Base-by-base conservation (phyloP, 2,888 invertebrate species). In the Amaurobius ferox region DNA sequence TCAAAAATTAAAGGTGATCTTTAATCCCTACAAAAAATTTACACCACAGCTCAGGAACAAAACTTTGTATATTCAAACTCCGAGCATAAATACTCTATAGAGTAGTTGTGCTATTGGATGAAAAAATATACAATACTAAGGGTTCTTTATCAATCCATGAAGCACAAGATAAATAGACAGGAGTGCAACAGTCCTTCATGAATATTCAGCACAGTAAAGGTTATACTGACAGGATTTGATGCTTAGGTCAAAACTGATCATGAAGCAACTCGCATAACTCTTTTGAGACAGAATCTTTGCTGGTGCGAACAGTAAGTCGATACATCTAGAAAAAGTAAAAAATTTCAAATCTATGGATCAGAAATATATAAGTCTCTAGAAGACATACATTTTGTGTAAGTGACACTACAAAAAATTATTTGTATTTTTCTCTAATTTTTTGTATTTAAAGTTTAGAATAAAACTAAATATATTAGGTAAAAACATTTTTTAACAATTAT, bases 281-380 rank as follows among this genome's bases (percentile, higher is more conserved):
- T 91, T 95, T 94, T 86, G 99, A 97, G 89, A 98, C 97, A 88
- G 95, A 93, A 92, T 98, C 98, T 93, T 98, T 98, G 93, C 98
- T 99, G 90, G 98, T 97, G 91, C 99, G 95, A 89, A 99, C 95
- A 86, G 99, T 99, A 91, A 99, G 94, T 91, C 99, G 96, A 93
- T 96, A 99, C 99, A 99, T 98, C 98, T 99, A 94, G 0, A 93
- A 92, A 90, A 77, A n/a, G 23, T 28, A 71, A 81, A 23, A 48
- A 1, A 30, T 11, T 23, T 29, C n/a, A n/a, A n/a, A n/a, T n/a
- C n/a, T n/a, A n/a, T n/a, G n/a, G n/a, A n/a, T n/a, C n/a, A n/a
- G n/a, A n/a, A n/a, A n/a, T n/a, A n/a, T n/a, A n/a, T n/a, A n/a
- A n/a, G n/a, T n/a, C n/a, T n/a, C n/a, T n/a, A n/a, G n/a, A n/a